These are phyloP conservation scores for Athripsodes cinereus DNA, from an alignment of 2,888 invertebrate species.

Conservation along the genomic window DNA sequence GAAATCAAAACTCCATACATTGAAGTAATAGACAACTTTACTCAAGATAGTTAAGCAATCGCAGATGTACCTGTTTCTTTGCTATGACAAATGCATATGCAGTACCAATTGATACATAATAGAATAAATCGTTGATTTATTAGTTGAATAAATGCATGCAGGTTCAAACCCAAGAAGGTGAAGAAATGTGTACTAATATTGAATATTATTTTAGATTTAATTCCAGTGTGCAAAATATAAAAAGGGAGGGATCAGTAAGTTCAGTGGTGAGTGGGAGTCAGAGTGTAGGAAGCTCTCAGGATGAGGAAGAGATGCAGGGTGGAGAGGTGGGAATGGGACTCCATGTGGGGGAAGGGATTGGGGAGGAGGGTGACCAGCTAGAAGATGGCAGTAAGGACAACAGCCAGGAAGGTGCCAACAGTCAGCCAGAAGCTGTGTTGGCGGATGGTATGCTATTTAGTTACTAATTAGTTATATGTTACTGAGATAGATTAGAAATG, in stretches of 20 bases:
- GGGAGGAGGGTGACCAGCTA: constrained; percentile 8
- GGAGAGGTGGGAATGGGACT: constrained; percentile 29
- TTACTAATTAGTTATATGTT: neutral
- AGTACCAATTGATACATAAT: too few relatives aligned
- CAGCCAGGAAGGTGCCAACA: constrained; percentile 9
- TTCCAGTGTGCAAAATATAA: constrained; percentile 33
- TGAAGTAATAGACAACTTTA: too few relatives aligned
- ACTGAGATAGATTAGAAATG: too few relatives aligned
- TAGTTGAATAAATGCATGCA: too few relatives aligned
- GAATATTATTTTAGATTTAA: constrained; percentile 32
- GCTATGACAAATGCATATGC: too few relatives aligned
- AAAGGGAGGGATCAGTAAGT: constrained; percentile 28
- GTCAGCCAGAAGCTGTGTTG: constrained; percentile 5
- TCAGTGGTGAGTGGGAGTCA: neutral
- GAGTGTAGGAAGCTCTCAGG: neutral
- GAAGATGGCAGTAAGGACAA: constrained; percentile 12
- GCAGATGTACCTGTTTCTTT: too few relatives aligned
- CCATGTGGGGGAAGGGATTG: neutral
- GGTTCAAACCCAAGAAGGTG: too few relatives aligned
- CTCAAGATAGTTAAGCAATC: too few relatives aligned
- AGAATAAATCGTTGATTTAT: too few relatives aligned
- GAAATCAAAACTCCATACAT: too few relatives aligned
- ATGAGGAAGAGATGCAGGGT: neutral
- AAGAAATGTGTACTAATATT: too few relatives aligned
- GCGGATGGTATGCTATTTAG: neutral